Conservation (phyloP, 1,140 invertebrate species). For the Drosophila prosaltans region DNA sequence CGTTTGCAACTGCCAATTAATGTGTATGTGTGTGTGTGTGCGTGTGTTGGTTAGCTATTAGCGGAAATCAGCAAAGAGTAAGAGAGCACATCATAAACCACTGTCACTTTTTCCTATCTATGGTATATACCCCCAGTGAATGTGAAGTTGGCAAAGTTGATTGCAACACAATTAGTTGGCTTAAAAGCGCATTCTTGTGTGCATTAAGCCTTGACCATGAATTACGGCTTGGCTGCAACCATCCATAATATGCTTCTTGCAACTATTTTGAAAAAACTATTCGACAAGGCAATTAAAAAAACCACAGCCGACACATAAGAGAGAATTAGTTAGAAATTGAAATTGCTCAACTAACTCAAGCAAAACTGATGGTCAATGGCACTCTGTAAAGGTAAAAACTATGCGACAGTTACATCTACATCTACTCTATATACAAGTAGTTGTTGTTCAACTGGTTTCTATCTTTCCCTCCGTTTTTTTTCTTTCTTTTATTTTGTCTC, state of each 20-base stretch:
- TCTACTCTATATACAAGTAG: slow-evolving; percentile 19
- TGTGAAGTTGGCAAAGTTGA: slow-evolving; percentile 19
- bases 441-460: slow-evolving; percentile 58
- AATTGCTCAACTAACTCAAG: slow-evolving; percentile 49
- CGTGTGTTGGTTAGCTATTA: background rate
- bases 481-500: background rate
- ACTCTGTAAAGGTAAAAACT: slow-evolving; percentile 38
- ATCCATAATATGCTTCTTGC: slow-evolving; percentile 51
- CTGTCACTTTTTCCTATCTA: slow-evolving; percentile 66
- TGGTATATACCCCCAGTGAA: slow-evolving; percentile 6
- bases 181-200: slow-evolving; percentile 59
- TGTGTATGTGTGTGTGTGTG: slow-evolving; percentile 34
- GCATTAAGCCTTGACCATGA: slow-evolving; percentile 71
- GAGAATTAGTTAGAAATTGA: slow-evolving; percentile 71
- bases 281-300: slow-evolving; percentile 58
- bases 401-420: slow-evolving; percentile 68
- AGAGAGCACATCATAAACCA: slow-evolving; percentile 57
- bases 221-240: slow-evolving; percentile 30
- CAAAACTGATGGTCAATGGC: slow-evolving; percentile 63
- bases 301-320: slow-evolving; percentile 22
- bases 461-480: slow-evolving; percentile 22
- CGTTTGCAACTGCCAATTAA: slow-evolving; percentile 61
- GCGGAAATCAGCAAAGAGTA: slow-evolving; percentile 53
- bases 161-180: slow-evolving; percentile 25
- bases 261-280: slow-evolving; percentile 55